Percentiles rank a stretch among this genome's conserved stretches.
phyloP scores from a whole-genome alignment of 2,888 invertebrate genomes.

The Lypha dubia region DNA sequence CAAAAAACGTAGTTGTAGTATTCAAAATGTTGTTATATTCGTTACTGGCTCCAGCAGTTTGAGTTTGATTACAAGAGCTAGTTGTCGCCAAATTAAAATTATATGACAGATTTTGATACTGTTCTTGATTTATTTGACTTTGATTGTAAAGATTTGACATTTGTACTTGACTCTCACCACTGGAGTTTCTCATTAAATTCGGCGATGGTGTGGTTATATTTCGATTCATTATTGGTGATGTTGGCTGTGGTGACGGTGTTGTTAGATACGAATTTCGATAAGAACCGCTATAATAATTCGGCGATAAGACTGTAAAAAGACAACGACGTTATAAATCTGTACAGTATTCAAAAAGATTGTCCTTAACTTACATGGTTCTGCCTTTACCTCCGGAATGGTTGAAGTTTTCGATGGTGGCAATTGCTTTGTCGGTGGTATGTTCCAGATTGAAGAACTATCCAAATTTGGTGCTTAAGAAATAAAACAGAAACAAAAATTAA shows the following conservation, averaged over 20 bases:
- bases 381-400: conserved; percentile 74
- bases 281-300: conserved; percentile 73
- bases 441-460: conserved; percentile 48
- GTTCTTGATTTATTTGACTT: conserved; percentile 53
- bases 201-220: conserved; percentile 73
- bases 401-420: conserved; percentile 63
- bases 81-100: conserved; percentile 67
- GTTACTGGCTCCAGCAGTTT: neutral
- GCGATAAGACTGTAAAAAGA: conserved; percentile 74
- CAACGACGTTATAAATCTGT: neutral
- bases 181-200: conserved; percentile 66
- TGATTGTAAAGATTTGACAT: conserved; percentile 68
- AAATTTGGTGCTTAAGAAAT: conserved; percentile 34
- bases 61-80: conserved; percentile 68
- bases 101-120: conserved; percentile 35
- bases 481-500: conserved; percentile 18
- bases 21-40: conserved; percentile 49
- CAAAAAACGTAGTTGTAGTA: conserved; percentile 16
- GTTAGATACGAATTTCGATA: conserved; percentile 75
- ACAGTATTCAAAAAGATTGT: neutral
- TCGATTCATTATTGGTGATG: conserved; percentile 76
- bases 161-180: conserved; percentile 66
- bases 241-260: conserved; percentile 78
- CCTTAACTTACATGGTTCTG: conserved; percentile 77
- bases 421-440: conserved; percentile 52